Evolutionary conservation across 2,888 invertebrate genomes (phyloP).

Genomic region (Taenaris catops): DNA sequence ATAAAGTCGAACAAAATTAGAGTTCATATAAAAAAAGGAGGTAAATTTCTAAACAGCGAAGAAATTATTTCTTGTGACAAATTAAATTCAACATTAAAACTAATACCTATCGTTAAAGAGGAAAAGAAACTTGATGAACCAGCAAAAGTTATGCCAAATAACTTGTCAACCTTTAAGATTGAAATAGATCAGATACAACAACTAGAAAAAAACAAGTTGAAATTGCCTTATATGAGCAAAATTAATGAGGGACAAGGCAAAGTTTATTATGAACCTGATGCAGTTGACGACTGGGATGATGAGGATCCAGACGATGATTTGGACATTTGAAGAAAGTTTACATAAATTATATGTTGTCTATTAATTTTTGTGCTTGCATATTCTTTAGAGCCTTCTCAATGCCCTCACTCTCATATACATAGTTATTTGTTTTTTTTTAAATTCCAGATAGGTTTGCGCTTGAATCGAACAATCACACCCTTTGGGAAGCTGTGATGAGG

Average conservation of each 20-base stretch:
- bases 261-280: slow-evolving; percentile 88
- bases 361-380: too few species aligned
- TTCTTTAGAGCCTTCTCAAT: too few species aligned
- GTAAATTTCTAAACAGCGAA: slow-evolving; percentile 71
- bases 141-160: slow-evolving; percentile 55
- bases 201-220: slow-evolving; percentile 77
- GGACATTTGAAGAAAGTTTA: slow-evolving; percentile 71
- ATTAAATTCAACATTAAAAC: slow-evolving; percentile 43
- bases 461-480: too few species aligned
- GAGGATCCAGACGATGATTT: slow-evolving; percentile 94
- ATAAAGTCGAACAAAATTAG: slow-evolving; percentile 37
- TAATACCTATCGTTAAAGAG: slow-evolving; percentile 41
- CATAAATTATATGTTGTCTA: neutral
- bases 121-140: slow-evolving; percentile 42
- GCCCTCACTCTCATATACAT: too few species aligned
- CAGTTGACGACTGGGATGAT: slow-evolving; percentile 90
- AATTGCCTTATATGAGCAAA: slow-evolving; percentile 81
- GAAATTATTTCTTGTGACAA: slow-evolving; percentile 50
- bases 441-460: too few species aligned
- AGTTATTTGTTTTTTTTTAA: too few species aligned
- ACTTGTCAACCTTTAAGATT: slow-evolving; percentile 82
- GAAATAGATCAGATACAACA: slow-evolving; percentile 81
- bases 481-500: too few species aligned
- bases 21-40: slow-evolving; percentile 69
- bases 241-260: slow-evolving; percentile 77